A percentile compares a stretch with the other conserved stretches of the same genome.
These are phyloP conservation scores for Gephyroberyx darwinii DNA, from an alignment of 2,797 vertebrate genomes.

Conservation along the genomic window DNA sequence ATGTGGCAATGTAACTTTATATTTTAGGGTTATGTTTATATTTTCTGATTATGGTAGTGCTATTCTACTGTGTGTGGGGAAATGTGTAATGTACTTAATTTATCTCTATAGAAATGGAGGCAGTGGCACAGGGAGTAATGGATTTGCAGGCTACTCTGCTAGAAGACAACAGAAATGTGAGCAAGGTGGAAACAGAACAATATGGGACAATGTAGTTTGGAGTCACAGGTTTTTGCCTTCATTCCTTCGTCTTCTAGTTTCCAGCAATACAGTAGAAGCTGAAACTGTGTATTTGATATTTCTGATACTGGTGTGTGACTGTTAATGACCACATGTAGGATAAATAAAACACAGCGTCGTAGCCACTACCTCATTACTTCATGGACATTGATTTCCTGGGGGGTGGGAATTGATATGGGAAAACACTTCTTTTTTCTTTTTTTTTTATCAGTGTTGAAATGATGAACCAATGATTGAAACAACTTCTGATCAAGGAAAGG, in stretches of 20 bases:
- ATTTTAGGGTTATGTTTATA: constrained; percentile 23
- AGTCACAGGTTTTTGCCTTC: constrained; percentile 26
- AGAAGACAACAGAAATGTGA: constrained; percentile 60
- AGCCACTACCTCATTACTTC: background rate
- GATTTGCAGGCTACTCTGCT: constrained; percentile 57
- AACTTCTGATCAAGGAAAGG: background rate
- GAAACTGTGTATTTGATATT: constrained; percentile 19
- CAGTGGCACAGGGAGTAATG: constrained; percentile 73
- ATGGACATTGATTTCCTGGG: constrained; percentile 27
- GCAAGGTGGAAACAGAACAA: constrained; percentile 48
- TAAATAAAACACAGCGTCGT: constrained; percentile 47
- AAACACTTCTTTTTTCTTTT: background rate
- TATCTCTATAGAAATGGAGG: constrained; percentile 79
- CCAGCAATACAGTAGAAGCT: constrained; percentile 23
- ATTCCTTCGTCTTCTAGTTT: constrained; percentile 14
- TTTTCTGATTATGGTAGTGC: constrained; percentile 26
- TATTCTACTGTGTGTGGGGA: constrained; percentile 48
- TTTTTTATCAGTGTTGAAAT: no score
- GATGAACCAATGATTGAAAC: background rate
- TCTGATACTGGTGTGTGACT: constrained; percentile 31
- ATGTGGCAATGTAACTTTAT: constrained; percentile 23
- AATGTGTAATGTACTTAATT: constrained; percentile 63
- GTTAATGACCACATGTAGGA: constrained; percentile 23
- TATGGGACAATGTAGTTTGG: constrained; percentile 68
- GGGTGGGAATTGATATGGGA: background rate